A percentile compares a stretch with the other conserved stretches of the same genome.
phyloP scores from a whole-genome alignment of 2,113 vertebrate genomes.

The Apistogramma diplotaenia region DNA sequence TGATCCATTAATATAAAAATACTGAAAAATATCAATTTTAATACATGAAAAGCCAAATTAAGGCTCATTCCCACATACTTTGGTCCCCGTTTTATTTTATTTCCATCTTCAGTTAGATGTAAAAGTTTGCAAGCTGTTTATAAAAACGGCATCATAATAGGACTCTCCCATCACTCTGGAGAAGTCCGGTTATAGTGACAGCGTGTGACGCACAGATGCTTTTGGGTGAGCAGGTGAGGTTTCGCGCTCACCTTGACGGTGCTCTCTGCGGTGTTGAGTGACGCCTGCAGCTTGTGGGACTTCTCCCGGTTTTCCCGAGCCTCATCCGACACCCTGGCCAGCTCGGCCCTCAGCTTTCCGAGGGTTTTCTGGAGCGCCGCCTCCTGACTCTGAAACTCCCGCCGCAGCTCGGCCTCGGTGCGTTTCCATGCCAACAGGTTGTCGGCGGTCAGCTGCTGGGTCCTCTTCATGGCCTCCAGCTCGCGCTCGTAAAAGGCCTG shows the following conservation, averaged over 20 bases:
- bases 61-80: not conserved
- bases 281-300: slow-evolving; percentile 88
- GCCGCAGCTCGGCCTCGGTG: slow-evolving; percentile 91
- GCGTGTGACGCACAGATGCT: not conserved
- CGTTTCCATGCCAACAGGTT: slow-evolving; percentile 93
- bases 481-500: slow-evolving; percentile 95
- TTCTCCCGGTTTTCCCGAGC: slow-evolving; percentile 87
- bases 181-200: too few species aligned
- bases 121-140: not conserved
- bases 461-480: slow-evolving; percentile 94
- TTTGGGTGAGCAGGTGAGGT: not conserved
- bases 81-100: not conserved
- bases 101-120: not conserved
- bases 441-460: slow-evolving; percentile 94
- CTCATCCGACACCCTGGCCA: slow-evolving; percentile 89
- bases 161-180: too few species aligned
- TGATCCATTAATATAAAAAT: not conserved
- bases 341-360: slow-evolving; percentile 65
- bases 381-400: slow-evolving; percentile 95
- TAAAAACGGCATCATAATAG: too few species aligned
- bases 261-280: slow-evolving; percentile 83
- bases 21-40: not conserved
- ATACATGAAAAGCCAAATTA: not conserved
- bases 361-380: slow-evolving; percentile 85
- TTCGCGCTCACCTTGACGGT: slow-evolving; percentile 82